A percentile compares a stretch with the other conserved stretches of the same genome.
Conservation (phyloP, 2,888 invertebrate species). For the Tetranychus truncatus region DNA sequence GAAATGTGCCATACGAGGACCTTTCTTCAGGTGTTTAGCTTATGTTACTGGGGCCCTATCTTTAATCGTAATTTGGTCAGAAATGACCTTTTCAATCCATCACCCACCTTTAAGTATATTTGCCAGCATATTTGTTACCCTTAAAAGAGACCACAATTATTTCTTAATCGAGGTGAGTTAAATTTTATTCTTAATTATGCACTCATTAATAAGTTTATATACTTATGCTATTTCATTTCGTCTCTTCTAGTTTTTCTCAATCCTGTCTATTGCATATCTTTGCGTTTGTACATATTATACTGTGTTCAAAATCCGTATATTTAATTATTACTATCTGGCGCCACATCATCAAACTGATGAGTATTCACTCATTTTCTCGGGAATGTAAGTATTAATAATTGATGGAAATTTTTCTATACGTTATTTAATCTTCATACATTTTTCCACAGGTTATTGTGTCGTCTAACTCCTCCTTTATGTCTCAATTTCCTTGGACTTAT, state of each 20-base stretch:
- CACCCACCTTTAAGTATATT: slow-evolving; percentile 82
- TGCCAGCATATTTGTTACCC: slow-evolving; percentile 72
- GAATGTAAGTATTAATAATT: slow-evolving; percentile 47
- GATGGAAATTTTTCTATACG: background rate
- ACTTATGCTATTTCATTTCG: background rate
- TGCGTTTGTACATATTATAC: slow-evolving; percentile 97
- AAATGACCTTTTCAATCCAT: slow-evolving; percentile 88
- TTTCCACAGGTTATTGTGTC: slow-evolving; percentile 50
- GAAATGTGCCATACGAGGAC: slow-evolving; percentile 64
- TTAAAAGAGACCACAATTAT: slow-evolving; percentile 67
- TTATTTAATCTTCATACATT: slow-evolving; percentile 10
- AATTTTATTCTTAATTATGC: background rate
- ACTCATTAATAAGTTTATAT: background rate
- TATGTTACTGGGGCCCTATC: slow-evolving; percentile 50
- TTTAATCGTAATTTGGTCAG: slow-evolving; percentile 90
- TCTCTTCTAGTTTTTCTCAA: slow-evolving; percentile 59
- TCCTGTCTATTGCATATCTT: slow-evolving; percentile 74
- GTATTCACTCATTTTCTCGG: slow-evolving; percentile 92
- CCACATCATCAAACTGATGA: slow-evolving; percentile 96
- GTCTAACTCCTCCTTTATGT: slow-evolving; percentile 92
- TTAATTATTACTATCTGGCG: slow-evolving; percentile 90
- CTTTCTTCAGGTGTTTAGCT: slow-evolving; percentile 48
- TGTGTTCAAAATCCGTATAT: slow-evolving; percentile 78
- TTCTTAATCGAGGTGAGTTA: slow-evolving; percentile 66
- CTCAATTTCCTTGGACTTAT: slow-evolving; percentile 91